A percentile compares a stretch with the other conserved stretches of the same genome.
These are phyloP conservation scores for Diloba caeruleocephala DNA, from an alignment of 2,888 invertebrate genomes.

Conservation along the genomic window DNA sequence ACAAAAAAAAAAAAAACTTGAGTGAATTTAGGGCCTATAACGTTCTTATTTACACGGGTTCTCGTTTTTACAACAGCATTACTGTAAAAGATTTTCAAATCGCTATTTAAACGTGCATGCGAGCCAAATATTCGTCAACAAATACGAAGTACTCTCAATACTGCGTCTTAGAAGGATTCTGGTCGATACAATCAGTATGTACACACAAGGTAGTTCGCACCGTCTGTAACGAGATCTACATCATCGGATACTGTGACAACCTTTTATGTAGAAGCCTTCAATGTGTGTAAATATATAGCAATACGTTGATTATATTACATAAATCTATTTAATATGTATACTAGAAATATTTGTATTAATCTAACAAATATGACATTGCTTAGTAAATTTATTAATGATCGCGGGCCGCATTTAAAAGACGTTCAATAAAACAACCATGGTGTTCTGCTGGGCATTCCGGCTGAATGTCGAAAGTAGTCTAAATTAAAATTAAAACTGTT, in stretches of 20 bases:
- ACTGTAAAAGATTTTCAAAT: slow-evolving; percentile 5
- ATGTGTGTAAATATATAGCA: slow-evolving; percentile 28
- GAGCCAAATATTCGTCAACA: slow-evolving; percentile 30
- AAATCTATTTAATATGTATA: slow-evolving; percentile 34
- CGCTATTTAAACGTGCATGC: slow-evolving; percentile 6
- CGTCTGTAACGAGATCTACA: slow-evolving; percentile 55
- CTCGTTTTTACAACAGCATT: not conserved
- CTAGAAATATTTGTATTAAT: slow-evolving; percentile 15
- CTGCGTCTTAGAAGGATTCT: slow-evolving; percentile 25
- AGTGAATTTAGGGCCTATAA: slow-evolving; percentile 24
- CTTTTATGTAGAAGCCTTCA: slow-evolving; percentile 46
- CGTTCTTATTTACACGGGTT: slow-evolving; percentile 1
- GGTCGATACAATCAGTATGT: slow-evolving; percentile 11
- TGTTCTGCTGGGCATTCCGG: too few relatives aligned
- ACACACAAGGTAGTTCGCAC: slow-evolving; percentile 15
- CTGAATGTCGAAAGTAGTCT: too few relatives aligned
- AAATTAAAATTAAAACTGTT: too few relatives aligned
- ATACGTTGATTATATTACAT: slow-evolving; percentile 44
- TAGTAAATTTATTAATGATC: too few relatives aligned
- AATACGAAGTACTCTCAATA: slow-evolving; percentile 6
- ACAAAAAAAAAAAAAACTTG: too few relatives aligned
- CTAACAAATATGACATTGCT: slow-evolving; percentile 24
- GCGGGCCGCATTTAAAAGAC: too few relatives aligned
- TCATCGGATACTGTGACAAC: slow-evolving; percentile 56
- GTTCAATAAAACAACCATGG: too few relatives aligned